Conservation (phyloP, 2,888 invertebrate species). For the Hyposoter didymator region DNA sequence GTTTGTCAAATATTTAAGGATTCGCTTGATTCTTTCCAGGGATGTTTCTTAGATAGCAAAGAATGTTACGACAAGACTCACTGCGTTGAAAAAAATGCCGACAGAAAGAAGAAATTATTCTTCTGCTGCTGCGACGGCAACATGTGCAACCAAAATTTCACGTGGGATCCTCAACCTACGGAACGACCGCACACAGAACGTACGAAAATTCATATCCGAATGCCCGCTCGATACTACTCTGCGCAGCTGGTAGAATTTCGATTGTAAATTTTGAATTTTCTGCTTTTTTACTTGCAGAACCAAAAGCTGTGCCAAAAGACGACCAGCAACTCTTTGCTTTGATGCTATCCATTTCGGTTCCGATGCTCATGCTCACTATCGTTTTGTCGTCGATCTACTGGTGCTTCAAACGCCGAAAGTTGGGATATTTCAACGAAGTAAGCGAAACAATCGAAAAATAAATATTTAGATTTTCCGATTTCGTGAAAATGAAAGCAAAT, state of each 20-base stretch:
- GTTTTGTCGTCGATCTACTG: slow-evolving; percentile 84
- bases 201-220: slow-evolving; percentile 54
- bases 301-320: slow-evolving; percentile 78
- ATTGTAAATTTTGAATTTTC: not conserved
- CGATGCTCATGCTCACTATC: slow-evolving; percentile 77
- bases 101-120: slow-evolving; percentile 88
- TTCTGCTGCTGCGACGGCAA: slow-evolving; percentile 96
- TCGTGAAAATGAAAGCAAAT: not conserved
- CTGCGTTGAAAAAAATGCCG: slow-evolving; percentile 89
- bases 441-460: not conserved
- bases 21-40: slow-evolving; percentile 85
- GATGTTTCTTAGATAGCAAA: slow-evolving; percentile 93
- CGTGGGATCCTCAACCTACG: slow-evolving; percentile 88
- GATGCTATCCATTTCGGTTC: slow-evolving; percentile 80
- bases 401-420: slow-evolving; percentile 89
- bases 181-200: slow-evolving; percentile 84
- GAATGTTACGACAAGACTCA: slow-evolving; percentile 91
- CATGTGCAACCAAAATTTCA: slow-evolving; percentile 93
- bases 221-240: not conserved
- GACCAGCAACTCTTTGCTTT: slow-evolving; percentile 81
- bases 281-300: slow-evolving; percentile 72
- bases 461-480: not conserved
- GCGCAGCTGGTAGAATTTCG: not conserved
- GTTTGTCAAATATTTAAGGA: not conserved
- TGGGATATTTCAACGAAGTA: slow-evolving; percentile 89